Base-by-base conservation (phyloP, 1,140 invertebrate genomes). In the Magallana gigas region DNA sequence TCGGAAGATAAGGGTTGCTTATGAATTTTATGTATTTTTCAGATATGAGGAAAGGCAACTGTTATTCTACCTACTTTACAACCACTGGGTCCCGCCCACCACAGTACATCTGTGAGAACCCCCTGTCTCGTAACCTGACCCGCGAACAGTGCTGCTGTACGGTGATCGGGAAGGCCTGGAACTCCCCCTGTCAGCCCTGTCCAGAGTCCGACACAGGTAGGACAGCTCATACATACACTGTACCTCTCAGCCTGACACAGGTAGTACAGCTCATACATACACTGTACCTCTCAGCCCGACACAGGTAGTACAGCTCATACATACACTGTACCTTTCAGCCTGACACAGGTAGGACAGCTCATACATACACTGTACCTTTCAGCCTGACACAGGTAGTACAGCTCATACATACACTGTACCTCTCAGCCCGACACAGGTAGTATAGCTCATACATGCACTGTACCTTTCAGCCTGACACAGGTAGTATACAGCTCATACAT, bases 11-110 rank as follows among this genome's bases (percentile, higher is more conserved):
- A 88, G 85, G 1, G 29, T 18, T 16, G 16, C 12, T 7, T 64
- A 60, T 84, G 18, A 9, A 12, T 14, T 59, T 11, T 1, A n/a
- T 14, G 82, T 87, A 57, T 58, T 8, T 18, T 64, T 1, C 94
- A 98, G 97, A 98, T 92, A 98, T 98, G 96, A 96, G 98, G 9
- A 97, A 97, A 93, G 97, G 97, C 71, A 95, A 96, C 29, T 98
- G 98, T 93, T 98, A 97, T 93, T 95, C 97, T 90, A 96, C 96
- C 48, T 97, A 96, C 92, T 93, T 93, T 7, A 96, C 96, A 58
- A 90, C 90, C n/a, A 90, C 89, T n/a, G 68, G 57, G 68, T 88
- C 86, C 76, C 48, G 68, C 48, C 85, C 91, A n/a, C 68, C 89
- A 64, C 56, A 85, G 76, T 60, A 96, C 96, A 59, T 94, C 95